phyloP scores from a whole-genome alignment of 2,888 invertebrate species.

The Amphimallon solstitiale region DNA sequence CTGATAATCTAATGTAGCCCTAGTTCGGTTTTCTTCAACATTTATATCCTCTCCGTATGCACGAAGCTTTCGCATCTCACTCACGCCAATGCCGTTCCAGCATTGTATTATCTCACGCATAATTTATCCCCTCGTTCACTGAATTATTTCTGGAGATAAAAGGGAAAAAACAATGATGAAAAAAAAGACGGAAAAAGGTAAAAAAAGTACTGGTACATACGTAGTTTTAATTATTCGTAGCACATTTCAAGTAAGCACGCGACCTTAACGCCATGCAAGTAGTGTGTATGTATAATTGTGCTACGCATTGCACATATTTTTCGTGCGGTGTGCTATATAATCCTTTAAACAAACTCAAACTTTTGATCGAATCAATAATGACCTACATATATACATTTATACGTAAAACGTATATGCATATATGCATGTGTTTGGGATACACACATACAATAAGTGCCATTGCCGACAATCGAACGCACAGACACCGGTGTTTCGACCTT shows the following conservation, averaged over 20 bases:
- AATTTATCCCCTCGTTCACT: constrained; percentile 10
- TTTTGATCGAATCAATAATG: no score
- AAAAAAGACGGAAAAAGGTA: neutral
- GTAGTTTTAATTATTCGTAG: constrained; percentile 59
- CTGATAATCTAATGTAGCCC: constrained; percentile 14
- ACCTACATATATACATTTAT: no score
- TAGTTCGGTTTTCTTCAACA: constrained; percentile 20
- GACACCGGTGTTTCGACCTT: no score
- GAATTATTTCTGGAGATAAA: constrained; percentile 22
- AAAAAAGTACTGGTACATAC: constrained; percentile 50
- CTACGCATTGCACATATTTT: neutral
- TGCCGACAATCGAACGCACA: no score
- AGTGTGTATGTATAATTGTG: neutral
- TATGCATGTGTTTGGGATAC: no score
- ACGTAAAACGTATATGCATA: no score
- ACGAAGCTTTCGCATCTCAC: neutral
- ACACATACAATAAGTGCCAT: no score
- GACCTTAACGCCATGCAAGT: constrained; percentile 41
- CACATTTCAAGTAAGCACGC: constrained; percentile 55
- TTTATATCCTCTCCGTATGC: neutral
- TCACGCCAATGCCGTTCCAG: neutral
- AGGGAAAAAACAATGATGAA: constrained; percentile 6
- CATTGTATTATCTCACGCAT: neutral
- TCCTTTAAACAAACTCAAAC: no score
- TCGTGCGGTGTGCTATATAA: no score